Evolutionary conservation across 2,113 vertebrate genomes (phyloP).

Genomic region (Mungos mungo): DNA sequence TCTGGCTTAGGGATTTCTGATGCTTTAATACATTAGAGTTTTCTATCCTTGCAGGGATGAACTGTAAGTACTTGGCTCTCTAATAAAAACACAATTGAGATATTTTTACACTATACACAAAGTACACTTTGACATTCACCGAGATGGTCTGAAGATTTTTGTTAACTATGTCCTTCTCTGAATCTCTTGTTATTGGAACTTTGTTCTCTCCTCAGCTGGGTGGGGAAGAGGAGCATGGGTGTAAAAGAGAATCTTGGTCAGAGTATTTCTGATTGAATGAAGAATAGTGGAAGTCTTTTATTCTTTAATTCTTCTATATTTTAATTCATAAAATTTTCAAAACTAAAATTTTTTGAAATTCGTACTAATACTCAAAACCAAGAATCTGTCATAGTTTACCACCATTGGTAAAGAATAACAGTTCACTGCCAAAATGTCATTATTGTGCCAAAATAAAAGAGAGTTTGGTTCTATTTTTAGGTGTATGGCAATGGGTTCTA

Average conservation of each 20-base stretch:
- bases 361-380: constrained; percentile 23
- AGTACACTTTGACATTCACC: neutral
- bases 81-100: neutral
- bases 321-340: constrained; percentile 47
- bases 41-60: neutral
- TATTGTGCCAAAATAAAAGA: neutral
- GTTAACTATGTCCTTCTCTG: neutral
- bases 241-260: neutral
- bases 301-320: constrained; percentile 39
- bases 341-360: constrained; percentile 40
- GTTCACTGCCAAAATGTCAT: neutral
- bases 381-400: neutral
- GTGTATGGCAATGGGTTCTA: neutral
- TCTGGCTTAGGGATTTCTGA: neutral
- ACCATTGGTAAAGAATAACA: neutral
- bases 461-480: neutral
- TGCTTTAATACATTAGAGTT: neutral
- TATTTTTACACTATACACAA: neutral
- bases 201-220: neutral
- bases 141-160: neutral
- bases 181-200: neutral
- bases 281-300: constrained; percentile 15
- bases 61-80: neutral
- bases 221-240: neutral
- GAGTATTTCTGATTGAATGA: constrained; percentile 27